phyloP scores from a whole-genome alignment of 2,797 vertebrate genomes.

The Coccyzus lansbergi region DNA sequence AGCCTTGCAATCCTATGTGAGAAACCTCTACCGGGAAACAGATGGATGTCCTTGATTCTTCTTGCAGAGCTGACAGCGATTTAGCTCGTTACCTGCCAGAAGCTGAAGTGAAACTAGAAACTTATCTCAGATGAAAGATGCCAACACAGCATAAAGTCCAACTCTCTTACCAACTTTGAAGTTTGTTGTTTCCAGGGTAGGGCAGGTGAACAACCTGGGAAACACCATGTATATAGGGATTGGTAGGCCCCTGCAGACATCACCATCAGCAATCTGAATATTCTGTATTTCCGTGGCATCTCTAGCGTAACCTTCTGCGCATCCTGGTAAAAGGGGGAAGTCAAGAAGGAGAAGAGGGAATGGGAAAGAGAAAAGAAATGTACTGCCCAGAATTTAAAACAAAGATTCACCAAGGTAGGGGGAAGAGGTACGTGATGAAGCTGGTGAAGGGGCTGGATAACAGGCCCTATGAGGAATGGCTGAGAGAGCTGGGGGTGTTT shows the following conservation, averaged over 20 bases:
- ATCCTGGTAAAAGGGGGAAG: constrained; percentile 77
- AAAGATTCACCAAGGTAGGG: rapidly evolving
- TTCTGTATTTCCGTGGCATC: constrained; percentile 98
- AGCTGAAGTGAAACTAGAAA: not conserved
- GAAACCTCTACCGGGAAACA: not conserved
- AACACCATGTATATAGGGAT: constrained; percentile 97
- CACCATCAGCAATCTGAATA: constrained; percentile 96
- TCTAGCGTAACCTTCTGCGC: constrained; percentile 94
- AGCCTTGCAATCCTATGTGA: no score
- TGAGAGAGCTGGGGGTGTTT: no score
- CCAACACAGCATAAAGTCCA: not conserved
- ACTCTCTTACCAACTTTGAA: constrained; percentile 94
- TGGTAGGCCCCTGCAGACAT: constrained; percentile 87
- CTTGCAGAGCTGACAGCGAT: not conserved
- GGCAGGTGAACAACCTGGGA: constrained; percentile 94
- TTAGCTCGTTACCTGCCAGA: not conserved
- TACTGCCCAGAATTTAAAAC: not conserved
- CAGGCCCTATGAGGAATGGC: no score
- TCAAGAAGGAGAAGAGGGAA: not conserved
- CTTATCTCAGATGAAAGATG: rapidly evolving
- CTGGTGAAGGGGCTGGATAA: no score
- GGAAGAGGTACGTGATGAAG: rapidly evolving
- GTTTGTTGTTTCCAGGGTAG: constrained; percentile 95
- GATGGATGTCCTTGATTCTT: no score
- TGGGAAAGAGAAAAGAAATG: not conserved